Evolutionary conservation across 2,888 invertebrate species (phyloP).

Genomic region (Minunthozetes semirufus): DNA sequence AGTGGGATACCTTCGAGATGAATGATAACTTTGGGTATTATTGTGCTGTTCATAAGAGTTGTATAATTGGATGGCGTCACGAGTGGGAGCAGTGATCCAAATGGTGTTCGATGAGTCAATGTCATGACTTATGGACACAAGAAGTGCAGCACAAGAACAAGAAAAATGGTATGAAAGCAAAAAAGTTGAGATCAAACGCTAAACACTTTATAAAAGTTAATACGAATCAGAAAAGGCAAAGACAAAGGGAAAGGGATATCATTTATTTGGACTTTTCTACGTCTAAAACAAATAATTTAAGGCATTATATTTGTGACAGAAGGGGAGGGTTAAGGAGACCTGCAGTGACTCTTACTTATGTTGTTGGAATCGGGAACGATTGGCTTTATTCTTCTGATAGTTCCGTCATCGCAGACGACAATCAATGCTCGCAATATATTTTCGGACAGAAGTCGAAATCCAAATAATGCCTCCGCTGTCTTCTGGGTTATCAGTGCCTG

Average conservation of each 20-base stretch:
- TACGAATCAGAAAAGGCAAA: not conserved
- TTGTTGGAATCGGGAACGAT: constrained; percentile 31
- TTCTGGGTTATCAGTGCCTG: constrained; percentile 40
- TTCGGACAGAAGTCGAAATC: constrained; percentile 39
- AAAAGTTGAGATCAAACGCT: not conserved
- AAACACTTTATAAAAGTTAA: constrained; percentile 9
- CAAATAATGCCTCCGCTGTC: constrained; percentile 39
- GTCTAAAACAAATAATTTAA: constrained; percentile 1
- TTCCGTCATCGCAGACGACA: constrained; percentile 34
- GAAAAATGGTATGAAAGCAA: not conserved
- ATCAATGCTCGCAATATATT: constrained; percentile 39
- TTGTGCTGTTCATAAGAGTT: constrained; percentile 9
- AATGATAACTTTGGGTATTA: constrained; percentile 30
- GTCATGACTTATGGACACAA: constrained; percentile 23
- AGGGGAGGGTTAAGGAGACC: not conserved
- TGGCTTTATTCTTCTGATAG: constrained; percentile 30
- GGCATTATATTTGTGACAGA: not conserved
- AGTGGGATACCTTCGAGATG: constrained; percentile 30
- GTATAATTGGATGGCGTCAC: constrained; percentile 26
- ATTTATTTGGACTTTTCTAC: constrained; percentile 16
- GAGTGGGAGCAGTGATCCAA: constrained; percentile 28
- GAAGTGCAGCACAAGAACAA: not conserved
- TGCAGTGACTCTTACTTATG: constrained; percentile 17
- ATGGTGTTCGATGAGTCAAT: constrained; percentile 32
- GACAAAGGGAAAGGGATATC: not conserved